Evolutionary conservation across 2,888 invertebrate species (phyloP).

Genomic region (Molorchus minor): DNA sequence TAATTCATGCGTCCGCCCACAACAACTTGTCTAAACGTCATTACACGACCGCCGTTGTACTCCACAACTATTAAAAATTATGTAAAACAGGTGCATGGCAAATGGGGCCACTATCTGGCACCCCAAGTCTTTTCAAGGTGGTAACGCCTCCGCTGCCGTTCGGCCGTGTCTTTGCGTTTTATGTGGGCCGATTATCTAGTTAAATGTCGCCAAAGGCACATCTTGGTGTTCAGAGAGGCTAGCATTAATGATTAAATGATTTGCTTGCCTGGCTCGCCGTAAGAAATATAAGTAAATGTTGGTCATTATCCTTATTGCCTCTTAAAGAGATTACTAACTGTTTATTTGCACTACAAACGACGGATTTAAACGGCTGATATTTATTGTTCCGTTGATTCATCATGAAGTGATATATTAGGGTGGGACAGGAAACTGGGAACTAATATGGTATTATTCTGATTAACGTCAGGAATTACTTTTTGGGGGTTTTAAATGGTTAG

Average conservation of each 20-base stretch:
- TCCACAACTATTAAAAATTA: slow-evolving; percentile 23
- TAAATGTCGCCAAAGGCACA: slow-evolving; percentile 53
- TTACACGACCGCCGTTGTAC: slow-evolving; percentile 29
- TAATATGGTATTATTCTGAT: too few species aligned
- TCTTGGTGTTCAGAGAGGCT: slow-evolving; percentile 33
- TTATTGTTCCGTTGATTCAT: slow-evolving; percentile 9
- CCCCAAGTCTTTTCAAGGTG: slow-evolving; percentile 9
- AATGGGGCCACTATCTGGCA: slow-evolving; percentile 17
- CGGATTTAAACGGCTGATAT: slow-evolving; percentile 13
- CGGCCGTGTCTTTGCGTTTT: slow-evolving; percentile 24
- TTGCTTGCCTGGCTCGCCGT: slow-evolving; percentile 51
- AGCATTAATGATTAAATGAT: slow-evolving; percentile 43
- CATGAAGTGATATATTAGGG: background rate
- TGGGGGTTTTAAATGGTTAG: too few species aligned
- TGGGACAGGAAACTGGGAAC: slow-evolving; percentile 3
- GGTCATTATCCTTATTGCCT: slow-evolving; percentile 53
- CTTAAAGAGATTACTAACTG: slow-evolving; percentile 32
- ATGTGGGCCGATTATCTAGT: slow-evolving; percentile 47
- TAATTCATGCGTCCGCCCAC: slow-evolving; percentile 45
- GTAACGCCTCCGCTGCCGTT: slow-evolving; percentile 30
- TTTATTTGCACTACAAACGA: slow-evolving; percentile 30
- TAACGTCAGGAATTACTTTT: too few species aligned
- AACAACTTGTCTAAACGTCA: slow-evolving; percentile 37
- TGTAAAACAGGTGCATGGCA: slow-evolving; percentile 29
- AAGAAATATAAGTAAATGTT: slow-evolving; percentile 51